Evolutionary conservation across 2,113 vertebrate species (phyloP).

Genomic region (Elachura formosa): DNA sequence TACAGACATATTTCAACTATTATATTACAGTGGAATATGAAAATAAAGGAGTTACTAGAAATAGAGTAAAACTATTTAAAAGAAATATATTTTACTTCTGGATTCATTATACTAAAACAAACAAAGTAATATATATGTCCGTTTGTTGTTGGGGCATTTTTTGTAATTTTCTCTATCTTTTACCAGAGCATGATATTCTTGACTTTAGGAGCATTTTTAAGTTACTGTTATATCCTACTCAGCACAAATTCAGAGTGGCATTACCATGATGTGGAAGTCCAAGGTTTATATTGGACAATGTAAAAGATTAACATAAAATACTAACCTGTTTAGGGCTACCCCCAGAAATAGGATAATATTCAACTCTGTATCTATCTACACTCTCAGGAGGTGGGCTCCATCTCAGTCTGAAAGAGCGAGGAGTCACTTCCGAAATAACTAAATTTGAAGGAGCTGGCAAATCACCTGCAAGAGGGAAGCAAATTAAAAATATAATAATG

Average conservation of each 20-base stretch:
- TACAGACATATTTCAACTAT: neutral
- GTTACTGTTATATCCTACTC: neutral
- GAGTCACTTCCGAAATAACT: slow-evolving; percentile 87
- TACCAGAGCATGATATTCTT: neutral
- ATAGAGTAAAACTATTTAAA: neutral
- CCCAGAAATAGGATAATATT: slow-evolving; percentile 78
- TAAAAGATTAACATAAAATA: neutral
- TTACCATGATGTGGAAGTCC: neutral
- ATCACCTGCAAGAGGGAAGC: slow-evolving; percentile 55
- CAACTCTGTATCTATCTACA: slow-evolving; percentile 85
- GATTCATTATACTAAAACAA: neutral
- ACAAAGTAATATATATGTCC: neutral
- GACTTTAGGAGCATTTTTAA: neutral
- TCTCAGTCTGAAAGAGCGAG: slow-evolving; percentile 84
- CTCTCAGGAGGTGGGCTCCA: slow-evolving; percentile 84
- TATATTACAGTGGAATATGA: neutral
- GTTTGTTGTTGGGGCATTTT: too few species aligned
- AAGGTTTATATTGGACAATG: neutral
- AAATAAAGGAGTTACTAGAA: neutral
- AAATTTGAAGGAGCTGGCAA: slow-evolving; percentile 81
- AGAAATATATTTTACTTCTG: neutral
- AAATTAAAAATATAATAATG: neutral
- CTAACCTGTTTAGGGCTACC: slow-evolving; percentile 82
- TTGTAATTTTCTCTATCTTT: neutral
- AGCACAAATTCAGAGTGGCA: neutral